Base-by-base conservation (phyloP, 2,888 invertebrate species). In the Torymus texanus region DNA sequence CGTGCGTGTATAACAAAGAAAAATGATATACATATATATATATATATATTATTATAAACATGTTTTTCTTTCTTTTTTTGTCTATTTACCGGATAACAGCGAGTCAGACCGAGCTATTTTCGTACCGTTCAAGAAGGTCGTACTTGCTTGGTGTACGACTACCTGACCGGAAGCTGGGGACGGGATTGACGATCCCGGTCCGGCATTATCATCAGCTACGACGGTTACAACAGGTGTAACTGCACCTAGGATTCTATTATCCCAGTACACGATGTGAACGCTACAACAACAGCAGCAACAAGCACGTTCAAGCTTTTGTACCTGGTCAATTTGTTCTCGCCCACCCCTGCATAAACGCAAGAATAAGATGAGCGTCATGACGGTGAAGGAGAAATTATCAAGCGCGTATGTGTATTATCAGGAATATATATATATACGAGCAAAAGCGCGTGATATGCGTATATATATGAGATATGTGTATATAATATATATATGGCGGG, bases 121-220 rank as follows among this genome's bases (percentile, higher is more conserved):
- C 87, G 94, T 95, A 78, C 95, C 95, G 68, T 95, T 95, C 91
- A 93, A 93, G 85, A 96, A 96, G 88, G 94, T 95, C 77, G 94
- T 96, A 74, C 94, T 96, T 92, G 95, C 95, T 1, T 96, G 95
- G 95, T 91, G 91, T 85, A 90, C 41, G 41, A 41, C 88, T 83
- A 90, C 89, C 82, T 90, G 89, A 90, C 89, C 88, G 85, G 85
- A 85, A 82, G 80, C 80, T 65, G 58, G 82, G 82, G 81, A 78
- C 65, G 71, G 75, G 82, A 75, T 78, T 83, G 78, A 81, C 83
- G 62, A 41, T 56, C 13, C 62, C 50, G 78, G 82, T 41, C 8
- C 70, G 41, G 77, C 66, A 18, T 72, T 67, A 61, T 82, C 81
- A 80, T 76, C 81, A 74, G 79, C 79, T 59, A 66, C 77, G 55